Base-by-base conservation (phyloP, 2,113 vertebrate species). In the Morone saxatilis region DNA sequence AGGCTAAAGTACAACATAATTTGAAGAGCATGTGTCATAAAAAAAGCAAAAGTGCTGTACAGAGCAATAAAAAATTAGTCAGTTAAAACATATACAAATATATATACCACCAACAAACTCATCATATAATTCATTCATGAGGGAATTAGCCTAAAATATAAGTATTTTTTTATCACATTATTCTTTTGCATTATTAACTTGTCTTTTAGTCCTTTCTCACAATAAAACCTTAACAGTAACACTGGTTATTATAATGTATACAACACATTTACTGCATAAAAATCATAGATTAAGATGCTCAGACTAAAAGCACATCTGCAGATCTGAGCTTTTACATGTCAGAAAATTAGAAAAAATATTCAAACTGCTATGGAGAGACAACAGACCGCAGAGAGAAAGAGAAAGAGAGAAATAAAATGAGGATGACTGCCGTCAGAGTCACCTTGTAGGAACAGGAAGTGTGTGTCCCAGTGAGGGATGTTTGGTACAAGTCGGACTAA, bases 381-480 rank as follows among this genome's bases (percentile, higher is more conserved):
- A 43, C 47, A 66, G n/a, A 7, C 45, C 40, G 38, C 17, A 13
- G 10, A 48, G 17, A 65, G 13, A 63, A 22, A 69, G 25, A 85
- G 38, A 20, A 14, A 38, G n/a, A 51, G 9, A 63, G 73, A 76
- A 45, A 76, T 19, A 7, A 78, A 83, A 89, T 57, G 61, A 83
- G 83, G 77, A 53, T 22, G 25, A 51, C 48, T 76, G 81, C 80
- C 88, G 87, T 91, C 88, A 85, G 78, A 88, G 90, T 94, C 94
- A 94, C 94, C 94, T 95, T 94, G 90, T 85, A 61, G 54, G 41
- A 86, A 78, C 71, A 84, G 84, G 60, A 75, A 84, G 51, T 38
- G 80, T 76, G 69, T 56, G 61, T 87, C 80, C 84, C 85, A 73
- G 77, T 71, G 89, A 88, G 80, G 31, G 74, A 78, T 85, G 76